Evolutionary conservation across 2,888 invertebrate genomes (phyloP).

Genomic region (Tetranychus truncatus): DNA sequence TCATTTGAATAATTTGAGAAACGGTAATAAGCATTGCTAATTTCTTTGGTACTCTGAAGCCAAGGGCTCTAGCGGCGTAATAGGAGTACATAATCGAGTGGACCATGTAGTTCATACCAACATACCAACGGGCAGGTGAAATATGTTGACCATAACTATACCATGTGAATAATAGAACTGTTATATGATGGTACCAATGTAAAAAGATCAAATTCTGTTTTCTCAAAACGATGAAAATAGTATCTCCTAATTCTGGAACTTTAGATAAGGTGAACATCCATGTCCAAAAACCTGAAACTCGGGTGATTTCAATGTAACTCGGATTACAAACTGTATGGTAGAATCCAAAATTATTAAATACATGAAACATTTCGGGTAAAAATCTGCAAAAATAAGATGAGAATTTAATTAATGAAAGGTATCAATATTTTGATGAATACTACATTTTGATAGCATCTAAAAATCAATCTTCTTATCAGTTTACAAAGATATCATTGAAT

Average conservation of each 20-base stretch:
- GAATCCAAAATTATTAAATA: conserved; percentile 68
- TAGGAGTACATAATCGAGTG: conserved; percentile 81
- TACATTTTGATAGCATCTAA: too few relatives aligned
- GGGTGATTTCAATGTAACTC: conserved; percentile 71
- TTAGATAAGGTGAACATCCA: conserved; percentile 92
- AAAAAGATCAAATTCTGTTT: conserved; percentile 84
- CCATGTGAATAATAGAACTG: conserved; percentile 82
- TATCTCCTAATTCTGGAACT: conserved; percentile 79
- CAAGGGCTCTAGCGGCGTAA: conserved; percentile 67
- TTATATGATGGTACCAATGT: conserved; percentile 93
- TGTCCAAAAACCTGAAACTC: conserved; percentile 91
- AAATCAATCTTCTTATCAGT: too few relatives aligned
- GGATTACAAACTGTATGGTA: conserved; percentile 91
- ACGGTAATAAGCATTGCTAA: conserved; percentile 78
- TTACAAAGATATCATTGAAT: too few relatives aligned
- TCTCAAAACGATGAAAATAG: conserved; percentile 66
- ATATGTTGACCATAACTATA: conserved; percentile 45
- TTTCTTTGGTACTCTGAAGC: conserved; percentile 52
- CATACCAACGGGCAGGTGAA: conserved; percentile 51
- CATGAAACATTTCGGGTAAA: conserved; percentile 75
- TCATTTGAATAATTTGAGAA: conserved; percentile 79
- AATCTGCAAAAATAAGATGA: conserved; percentile 36
- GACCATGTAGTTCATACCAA: conserved; percentile 82
- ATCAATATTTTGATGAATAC: too few relatives aligned
- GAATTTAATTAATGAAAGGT: too few relatives aligned